Evolutionary conservation across 2,797 vertebrate genomes (phyloP), one percentile per base, ranked within the genome.

Genomic region (Spinibarbus caldwelli): DNA sequence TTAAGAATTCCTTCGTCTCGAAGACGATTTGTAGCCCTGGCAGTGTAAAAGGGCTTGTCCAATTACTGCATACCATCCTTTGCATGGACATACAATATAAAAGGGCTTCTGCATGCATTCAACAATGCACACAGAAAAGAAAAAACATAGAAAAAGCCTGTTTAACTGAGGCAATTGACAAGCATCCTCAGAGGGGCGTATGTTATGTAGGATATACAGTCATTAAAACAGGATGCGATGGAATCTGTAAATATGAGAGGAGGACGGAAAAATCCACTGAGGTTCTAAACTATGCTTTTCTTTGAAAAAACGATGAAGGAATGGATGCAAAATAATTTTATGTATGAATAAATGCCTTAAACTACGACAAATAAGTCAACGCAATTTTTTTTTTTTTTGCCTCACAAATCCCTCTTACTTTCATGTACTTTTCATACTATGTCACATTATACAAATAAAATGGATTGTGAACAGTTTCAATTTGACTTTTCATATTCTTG

Each of bases 31-130:
- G 26, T 23, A 47, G 52, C 36, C 59, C 71, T 78, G 79, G 68
- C 76, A 82, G 73, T 82, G 71, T 64, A 77, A 59, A 81, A 52
- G 57, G 78, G 49, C 77, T 81, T n/a, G 19, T 71, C 17, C 64
- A 84, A 49, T 49, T 71, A 26, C n/a, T 49, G 29, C 77, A 73
- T 85, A 45, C 34, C 47, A 64, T 76, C 38, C 36, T 76, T 38
- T 81, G 72, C 49, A 76, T 34, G 59, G 5, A 49, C 43, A 38
- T 23, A 52, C 52, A n/a, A 49, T 76, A 57, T 38, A 36, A 45
- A 64, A 67, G 19, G 45, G 70, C 49, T 68, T 81, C 47, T 43
- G 21, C 52, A 80, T 85, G 83, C 41, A 72, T 80, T 85, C 77
- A 49, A 47, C 29, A 72, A 71, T 43, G 38, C 54, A 47, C 66